Conservation (phyloP, 1,140 invertebrate genomes). For the Rhagoletis zephyria region DNA sequence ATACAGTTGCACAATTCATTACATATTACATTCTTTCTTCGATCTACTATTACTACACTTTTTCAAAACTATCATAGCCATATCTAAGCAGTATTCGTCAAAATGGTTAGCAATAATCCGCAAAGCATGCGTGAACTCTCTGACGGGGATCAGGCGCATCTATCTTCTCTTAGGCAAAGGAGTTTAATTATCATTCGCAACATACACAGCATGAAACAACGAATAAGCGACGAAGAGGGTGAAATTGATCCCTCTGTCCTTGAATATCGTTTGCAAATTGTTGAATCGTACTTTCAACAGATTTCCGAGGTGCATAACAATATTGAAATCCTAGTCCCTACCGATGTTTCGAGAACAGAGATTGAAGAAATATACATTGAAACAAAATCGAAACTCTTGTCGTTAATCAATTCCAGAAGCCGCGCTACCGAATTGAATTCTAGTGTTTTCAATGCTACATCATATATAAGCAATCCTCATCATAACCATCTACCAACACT, state of each 20-base stretch:
- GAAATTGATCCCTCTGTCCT: not conserved
- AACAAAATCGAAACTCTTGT: not conserved
- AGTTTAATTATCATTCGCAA: not conserved
- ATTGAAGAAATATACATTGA: not conserved
- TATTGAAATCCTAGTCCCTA: not conserved
- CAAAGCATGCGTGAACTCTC: too few relatives aligned
- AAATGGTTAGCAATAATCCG: too few relatives aligned
- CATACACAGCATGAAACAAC: not conserved
- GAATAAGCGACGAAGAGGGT: not conserved
- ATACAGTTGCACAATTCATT: too few relatives aligned
- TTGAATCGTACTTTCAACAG: not conserved
- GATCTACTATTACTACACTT: too few relatives aligned
- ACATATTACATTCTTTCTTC: too few relatives aligned
- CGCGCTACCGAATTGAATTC: not conserved
- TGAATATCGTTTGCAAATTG: not conserved
- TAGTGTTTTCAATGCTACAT: not conserved
- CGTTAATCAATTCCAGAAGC: not conserved
- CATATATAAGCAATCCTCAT: not conserved
- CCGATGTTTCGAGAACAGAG: not conserved
- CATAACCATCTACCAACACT: too few relatives aligned
- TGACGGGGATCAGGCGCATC: not conserved
- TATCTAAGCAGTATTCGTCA: too few relatives aligned
- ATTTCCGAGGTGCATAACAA: not conserved
- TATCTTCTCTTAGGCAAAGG: conserved; percentile 37
- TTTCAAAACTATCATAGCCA: too few relatives aligned